Evolutionary conservation across 92 coral and sea anemone species (phyloP).

Genomic region (Palythoa grandiflora): DNA sequence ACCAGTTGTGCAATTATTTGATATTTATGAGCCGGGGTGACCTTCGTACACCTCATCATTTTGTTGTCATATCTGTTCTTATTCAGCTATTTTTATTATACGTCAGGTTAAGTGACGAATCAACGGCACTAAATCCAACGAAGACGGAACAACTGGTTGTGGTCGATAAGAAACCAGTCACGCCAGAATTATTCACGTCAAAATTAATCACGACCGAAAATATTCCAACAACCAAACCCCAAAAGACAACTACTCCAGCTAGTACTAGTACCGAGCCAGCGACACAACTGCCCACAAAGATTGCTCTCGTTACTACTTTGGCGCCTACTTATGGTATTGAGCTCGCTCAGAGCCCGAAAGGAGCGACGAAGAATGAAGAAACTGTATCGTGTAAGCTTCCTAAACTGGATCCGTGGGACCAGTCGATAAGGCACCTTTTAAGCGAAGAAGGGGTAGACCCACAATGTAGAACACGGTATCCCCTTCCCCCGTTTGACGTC

Average conservation of each 20-base stretch:
- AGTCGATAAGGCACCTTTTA: conserved; percentile 70
- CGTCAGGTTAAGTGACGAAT: too few relatives aligned
- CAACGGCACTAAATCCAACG: too few relatives aligned
- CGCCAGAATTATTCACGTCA: neutral
- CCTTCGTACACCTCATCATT: too few relatives aligned
- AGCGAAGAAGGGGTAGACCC: conserved; percentile 82
- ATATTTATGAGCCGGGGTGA: too few relatives aligned
- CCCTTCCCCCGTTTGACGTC: conserved; percentile 72
- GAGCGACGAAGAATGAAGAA: neutral
- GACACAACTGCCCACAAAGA: conserved; percentile 1
- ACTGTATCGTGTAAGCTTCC: conserved; percentile 79
- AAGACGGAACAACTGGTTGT: too few relatives aligned
- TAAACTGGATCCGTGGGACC: conserved; percentile 85
- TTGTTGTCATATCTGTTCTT: too few relatives aligned
- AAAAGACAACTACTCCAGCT: neutral
- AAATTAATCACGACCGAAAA: neutral
- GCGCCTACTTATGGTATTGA: conserved; percentile 42
- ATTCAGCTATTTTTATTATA: too few relatives aligned
- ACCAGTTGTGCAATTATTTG: too few relatives aligned
- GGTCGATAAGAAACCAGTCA: neutral
- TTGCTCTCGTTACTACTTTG: neutral
- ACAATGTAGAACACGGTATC: conserved; percentile 68
- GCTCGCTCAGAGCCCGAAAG: conserved; percentile 23
- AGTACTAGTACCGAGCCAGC: neutral
- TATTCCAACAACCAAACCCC: neutral